These are phyloP conservation scores for Helarctos malayanus DNA, from an alignment of 2,797 vertebrate species.

Conservation along the genomic window DNA sequence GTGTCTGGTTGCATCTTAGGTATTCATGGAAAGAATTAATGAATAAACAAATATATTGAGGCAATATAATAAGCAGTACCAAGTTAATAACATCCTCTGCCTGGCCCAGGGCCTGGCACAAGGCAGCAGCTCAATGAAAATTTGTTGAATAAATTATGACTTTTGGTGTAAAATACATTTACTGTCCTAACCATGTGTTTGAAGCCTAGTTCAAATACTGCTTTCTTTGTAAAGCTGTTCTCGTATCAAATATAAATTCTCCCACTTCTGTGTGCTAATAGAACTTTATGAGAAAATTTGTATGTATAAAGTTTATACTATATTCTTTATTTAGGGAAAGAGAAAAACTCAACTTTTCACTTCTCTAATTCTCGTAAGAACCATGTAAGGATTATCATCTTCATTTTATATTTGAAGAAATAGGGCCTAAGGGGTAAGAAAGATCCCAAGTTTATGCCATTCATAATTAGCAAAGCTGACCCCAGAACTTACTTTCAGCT, in stretches of 20 bases:
- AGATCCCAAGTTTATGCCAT: not conserved
- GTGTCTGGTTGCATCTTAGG: not conserved
- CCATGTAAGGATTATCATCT: not conserved
- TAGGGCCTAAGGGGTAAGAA: not conserved
- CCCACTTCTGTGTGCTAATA: not conserved
- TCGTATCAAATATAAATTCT: conserved; percentile 21
- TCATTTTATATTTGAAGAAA: conserved; percentile 46
- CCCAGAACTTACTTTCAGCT: not conserved
- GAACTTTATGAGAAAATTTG: not conserved
- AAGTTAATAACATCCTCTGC: not conserved
- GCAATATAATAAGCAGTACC: not conserved
- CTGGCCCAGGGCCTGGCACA: not conserved
- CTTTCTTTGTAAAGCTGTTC: conserved; percentile 11
- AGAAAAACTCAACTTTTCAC: not conserved
- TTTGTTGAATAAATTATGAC: conserved; percentile 10
- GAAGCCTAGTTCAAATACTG: conserved; percentile 16
- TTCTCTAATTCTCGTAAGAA: not conserved
- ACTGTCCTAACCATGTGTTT: not conserved
- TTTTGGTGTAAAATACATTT: not conserved
- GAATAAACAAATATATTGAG: not conserved
- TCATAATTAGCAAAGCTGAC: not conserved
- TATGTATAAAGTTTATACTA: not conserved
- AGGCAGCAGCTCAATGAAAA: not conserved
- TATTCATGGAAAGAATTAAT: conserved; percentile 28
- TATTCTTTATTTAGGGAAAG: conserved; percentile 33